A percentile compares a stretch with the other conserved stretches of the same genome.
phyloP scores from a whole-genome alignment of 2,888 invertebrate species.

The Lagria hirta region DNA sequence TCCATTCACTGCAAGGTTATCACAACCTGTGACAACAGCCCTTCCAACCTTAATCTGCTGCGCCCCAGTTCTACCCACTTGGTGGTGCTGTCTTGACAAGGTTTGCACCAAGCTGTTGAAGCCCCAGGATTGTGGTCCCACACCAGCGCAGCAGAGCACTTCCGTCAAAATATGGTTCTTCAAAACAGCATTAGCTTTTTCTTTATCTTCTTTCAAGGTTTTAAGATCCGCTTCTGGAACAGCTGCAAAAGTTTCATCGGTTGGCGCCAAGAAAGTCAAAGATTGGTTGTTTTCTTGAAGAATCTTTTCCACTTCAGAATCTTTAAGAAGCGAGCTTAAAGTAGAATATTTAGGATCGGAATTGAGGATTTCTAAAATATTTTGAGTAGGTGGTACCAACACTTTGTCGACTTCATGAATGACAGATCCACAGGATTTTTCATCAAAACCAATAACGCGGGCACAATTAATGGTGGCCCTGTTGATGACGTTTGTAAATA shows the following conservation, averaged over 20 bases:
- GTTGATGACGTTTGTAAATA: slow-evolving; percentile 60
- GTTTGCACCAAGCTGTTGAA: slow-evolving; percentile 50
- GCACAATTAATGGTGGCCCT: slow-evolving; percentile 70
- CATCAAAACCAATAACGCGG: slow-evolving; percentile 61
- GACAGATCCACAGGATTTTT: slow-evolving; percentile 68
- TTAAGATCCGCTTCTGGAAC: slow-evolving; percentile 55
- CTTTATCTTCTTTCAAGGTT: slow-evolving; percentile 54
- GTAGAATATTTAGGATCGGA: slow-evolving; percentile 53
- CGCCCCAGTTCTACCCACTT: slow-evolving; percentile 45
- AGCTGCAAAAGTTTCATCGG: slow-evolving; percentile 59
- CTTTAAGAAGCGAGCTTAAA: slow-evolving; percentile 52
- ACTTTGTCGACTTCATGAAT: slow-evolving; percentile 67
- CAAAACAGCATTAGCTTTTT: slow-evolving; percentile 55
- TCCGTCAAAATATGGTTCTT: slow-evolving; percentile 58
- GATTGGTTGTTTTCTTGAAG: slow-evolving; percentile 53
- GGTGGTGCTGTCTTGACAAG: slow-evolving; percentile 45
- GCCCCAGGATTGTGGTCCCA: slow-evolving; percentile 50
- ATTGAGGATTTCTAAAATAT: slow-evolving; percentile 56
- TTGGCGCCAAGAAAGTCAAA: slow-evolving; percentile 62
- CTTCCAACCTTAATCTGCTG: slow-evolving; percentile 48
- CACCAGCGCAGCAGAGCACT: slow-evolving; percentile 52
- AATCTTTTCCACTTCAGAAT: slow-evolving; percentile 56
- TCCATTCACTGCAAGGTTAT: slow-evolving; percentile 61
- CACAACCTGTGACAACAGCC: slow-evolving; percentile 51
- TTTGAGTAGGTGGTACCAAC: slow-evolving; percentile 57